Base-by-base conservation (phyloP, 1,140 invertebrate genomes). In the Hylaeus volcanicus region DNA sequence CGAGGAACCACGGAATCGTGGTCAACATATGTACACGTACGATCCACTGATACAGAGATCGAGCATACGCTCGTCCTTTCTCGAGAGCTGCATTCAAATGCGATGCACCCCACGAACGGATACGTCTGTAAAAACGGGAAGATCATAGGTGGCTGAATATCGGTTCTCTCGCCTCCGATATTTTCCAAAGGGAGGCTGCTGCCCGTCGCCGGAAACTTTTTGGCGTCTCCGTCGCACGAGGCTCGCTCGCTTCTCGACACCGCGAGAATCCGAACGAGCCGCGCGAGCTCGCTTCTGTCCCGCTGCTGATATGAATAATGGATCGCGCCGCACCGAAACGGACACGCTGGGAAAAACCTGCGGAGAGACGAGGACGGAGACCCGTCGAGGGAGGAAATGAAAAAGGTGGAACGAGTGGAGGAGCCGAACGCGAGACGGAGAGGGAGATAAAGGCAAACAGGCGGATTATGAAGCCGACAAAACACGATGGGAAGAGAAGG, bases 281-380 rank as follows among this genome's bases (percentile, higher is more conserved):
- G 65, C 15, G 45, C 45, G 73, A 53, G 74, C 74, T 84, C 58
- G 74, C 74, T 84, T 86, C 83, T 80, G 79, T 84, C 86, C 83
- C 78, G 82, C 74, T 77, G 74, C 70, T 76, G 76, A 79, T 89
- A 89, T 89, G 88, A 89, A 89, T 89, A 89, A 89, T 89, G 88
- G 86, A 89, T 88, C 83, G 81, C 56, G 74, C 55, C 79, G 73
- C 81, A 76, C 63, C 48, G 73, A 75, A 63, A 74, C 76, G 64
- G 61, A 68, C 63, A n/a, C 41, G 39, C n/a, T 5, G 60, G 65
- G 66, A 26, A 71, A 26, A 79, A 79, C 45, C 51, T 51, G 48
- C 5, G 51, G 53, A 56, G 55, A 3, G 53, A 58, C 15, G 37
- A 9, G 11, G 41, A 39, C 12, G 48, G 65, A 41, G 26, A 61